Conservation (phyloP, 2,797 vertebrate genomes). For the Diceros bicornis region DNA sequence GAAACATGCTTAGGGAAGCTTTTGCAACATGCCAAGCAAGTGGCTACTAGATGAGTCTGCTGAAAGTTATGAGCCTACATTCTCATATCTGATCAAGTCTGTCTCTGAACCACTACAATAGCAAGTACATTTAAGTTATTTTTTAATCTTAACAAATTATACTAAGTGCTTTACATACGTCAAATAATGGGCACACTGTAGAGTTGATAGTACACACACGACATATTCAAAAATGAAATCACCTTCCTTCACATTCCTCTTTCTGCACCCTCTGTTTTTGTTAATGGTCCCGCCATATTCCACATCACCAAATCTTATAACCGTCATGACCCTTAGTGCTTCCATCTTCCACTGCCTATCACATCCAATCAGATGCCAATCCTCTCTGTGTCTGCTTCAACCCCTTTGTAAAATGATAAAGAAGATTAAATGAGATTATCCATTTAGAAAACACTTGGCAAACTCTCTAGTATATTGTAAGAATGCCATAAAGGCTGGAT, state of each 20-base stretch:
- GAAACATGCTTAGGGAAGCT: conserved; percentile 36
- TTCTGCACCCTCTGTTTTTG: background rate
- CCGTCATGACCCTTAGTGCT: background rate
- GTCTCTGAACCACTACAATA: background rate
- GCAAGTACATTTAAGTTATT: background rate
- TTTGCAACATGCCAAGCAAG: background rate
- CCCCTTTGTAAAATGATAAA: background rate
- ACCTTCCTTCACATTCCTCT: background rate
- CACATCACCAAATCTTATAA: background rate
- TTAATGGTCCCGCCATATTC: background rate
- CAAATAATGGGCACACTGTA: background rate
- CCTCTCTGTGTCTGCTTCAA: background rate
- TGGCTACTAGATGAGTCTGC: background rate
- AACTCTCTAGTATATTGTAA: background rate
- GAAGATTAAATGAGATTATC: background rate
- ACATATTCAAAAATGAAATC: background rate
- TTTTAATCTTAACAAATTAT: conserved; percentile 42
- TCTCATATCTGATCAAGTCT: background rate
- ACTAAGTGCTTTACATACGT: conserved; percentile 51
- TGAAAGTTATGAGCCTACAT: background rate
- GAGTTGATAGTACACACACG: background rate
- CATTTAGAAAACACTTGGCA: background rate
- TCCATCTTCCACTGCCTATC: background rate
- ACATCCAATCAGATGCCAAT: background rate
- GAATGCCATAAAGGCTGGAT: background rate